Conservation (phyloP, 2,888 invertebrate genomes). For the Caenorhabditis macrosperma region DNA sequence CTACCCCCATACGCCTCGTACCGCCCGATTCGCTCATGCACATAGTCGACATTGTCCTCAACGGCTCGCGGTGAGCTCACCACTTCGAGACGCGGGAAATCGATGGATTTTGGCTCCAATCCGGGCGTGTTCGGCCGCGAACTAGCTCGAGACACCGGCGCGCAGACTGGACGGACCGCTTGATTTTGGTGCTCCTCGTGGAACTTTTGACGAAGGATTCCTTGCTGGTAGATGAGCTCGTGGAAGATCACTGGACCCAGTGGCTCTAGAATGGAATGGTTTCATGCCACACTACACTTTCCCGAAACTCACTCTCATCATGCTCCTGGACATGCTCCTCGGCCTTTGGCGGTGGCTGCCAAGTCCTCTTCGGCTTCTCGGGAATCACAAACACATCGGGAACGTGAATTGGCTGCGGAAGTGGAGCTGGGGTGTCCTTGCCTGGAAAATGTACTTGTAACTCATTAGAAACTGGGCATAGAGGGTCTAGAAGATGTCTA, state of each 20-base stretch:
- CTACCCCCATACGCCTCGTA: constrained; percentile 54
- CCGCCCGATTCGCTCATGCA: constrained; percentile 44
- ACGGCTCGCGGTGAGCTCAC: not conserved
- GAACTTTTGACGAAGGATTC: constrained; percentile 35
- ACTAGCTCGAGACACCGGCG: constrained; percentile 47
- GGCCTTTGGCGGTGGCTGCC: constrained; percentile 52
- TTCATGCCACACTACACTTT: not conserved
- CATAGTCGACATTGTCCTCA: constrained; percentile 32
- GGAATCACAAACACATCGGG: constrained; percentile 32
- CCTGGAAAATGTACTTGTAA: constrained; percentile 47
- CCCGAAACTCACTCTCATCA: constrained; percentile 25
- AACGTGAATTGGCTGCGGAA: constrained; percentile 33
- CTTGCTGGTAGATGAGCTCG: constrained; percentile 50
- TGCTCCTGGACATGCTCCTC: constrained; percentile 19
- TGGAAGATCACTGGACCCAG: constrained; percentile 55
- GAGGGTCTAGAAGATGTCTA: not conserved
- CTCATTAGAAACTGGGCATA: not conserved
- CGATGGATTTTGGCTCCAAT: constrained; percentile 30
- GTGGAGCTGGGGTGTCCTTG: constrained; percentile 45
- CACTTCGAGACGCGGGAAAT: constrained; percentile 42
- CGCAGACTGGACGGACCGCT: constrained; percentile 34
- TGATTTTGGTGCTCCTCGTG: constrained; percentile 30
- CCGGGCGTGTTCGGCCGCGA: constrained; percentile 48
- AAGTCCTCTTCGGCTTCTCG: constrained; percentile 44
- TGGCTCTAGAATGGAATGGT: constrained; percentile 23